phyloP scores from a whole-genome alignment of 2,888 invertebrate species.

The Rhabditoides inermis region DNA sequence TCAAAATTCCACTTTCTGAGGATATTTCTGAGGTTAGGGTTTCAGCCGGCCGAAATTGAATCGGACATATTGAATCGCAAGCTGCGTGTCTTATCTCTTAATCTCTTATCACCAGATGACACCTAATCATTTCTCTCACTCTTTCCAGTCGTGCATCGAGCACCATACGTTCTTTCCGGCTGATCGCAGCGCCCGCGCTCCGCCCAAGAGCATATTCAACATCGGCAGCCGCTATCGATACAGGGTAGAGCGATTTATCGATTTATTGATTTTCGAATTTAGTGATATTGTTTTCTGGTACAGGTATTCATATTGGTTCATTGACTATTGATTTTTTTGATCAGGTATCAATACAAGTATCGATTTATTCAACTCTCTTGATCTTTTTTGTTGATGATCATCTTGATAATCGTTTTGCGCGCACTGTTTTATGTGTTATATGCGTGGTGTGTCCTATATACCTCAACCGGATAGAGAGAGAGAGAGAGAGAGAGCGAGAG shows the following conservation, averaged over 20 bases:
- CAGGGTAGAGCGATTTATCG: conserved; percentile 51
- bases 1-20: background rate
- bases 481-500: background rate
- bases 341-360: too few relatives aligned
- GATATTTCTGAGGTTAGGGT: background rate
- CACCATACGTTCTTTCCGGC: conserved; percentile 94
- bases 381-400: conserved; percentile 1
- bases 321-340: too few relatives aligned
- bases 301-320: background rate
- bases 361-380: background rate
- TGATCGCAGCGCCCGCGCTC: conserved; percentile 58
- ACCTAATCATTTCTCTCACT: too few relatives aligned
- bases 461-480: background rate
- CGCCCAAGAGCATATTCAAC: conserved; percentile 59
- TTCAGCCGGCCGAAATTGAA: background rate
- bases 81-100: too few relatives aligned
- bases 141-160: conserved; percentile 93
- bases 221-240: conserved; percentile 75
- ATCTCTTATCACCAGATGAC: too few relatives aligned
- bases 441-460: too few relatives aligned
- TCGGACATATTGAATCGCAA: too few relatives aligned
- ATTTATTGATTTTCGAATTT: background rate
- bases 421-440: too few relatives aligned
- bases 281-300: background rate
- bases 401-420: too few relatives aligned